Conservation (phyloP, 2,113 vertebrate species). For the Sylvietta virens region DNA sequence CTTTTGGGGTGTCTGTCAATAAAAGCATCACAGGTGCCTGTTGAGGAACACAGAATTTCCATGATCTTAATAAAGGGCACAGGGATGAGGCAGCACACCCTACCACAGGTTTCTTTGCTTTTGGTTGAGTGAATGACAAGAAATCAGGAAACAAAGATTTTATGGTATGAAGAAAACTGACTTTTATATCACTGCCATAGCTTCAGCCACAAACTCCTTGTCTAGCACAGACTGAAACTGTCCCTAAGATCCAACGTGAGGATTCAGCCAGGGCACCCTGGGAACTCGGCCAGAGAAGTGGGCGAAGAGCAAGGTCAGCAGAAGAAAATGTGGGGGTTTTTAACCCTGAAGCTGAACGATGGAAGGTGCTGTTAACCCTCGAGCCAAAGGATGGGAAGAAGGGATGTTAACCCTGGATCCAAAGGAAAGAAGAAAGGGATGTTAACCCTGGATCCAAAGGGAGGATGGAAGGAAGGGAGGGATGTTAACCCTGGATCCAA, state of each 20-base stretch:
- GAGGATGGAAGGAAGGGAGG: no score
- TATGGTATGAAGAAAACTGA: neutral
- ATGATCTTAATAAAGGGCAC: neutral
- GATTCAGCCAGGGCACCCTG: neutral
- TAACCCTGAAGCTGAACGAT: neutral
- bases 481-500: no score
- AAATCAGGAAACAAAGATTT: neutral
- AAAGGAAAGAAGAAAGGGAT: neutral
- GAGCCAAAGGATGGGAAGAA: neutral
- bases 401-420: neutral
- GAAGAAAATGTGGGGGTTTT: rapidly evolving
- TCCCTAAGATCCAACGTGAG: rapidly evolving
- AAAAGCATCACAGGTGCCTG: neutral
- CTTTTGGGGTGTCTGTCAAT: neutral
- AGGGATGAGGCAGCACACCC: neutral
- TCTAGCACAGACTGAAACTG: neutral
- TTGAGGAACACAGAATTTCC: neutral
- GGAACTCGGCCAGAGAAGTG: rapidly evolving
- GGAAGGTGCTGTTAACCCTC: neutral
- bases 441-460: no score
- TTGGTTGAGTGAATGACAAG: neutral
- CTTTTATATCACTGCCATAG: neutral
- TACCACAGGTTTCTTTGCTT: neutral
- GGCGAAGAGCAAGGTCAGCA: neutral
- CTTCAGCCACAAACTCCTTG: neutral